Percentiles rank a stretch among this genome's conserved stretches.
These are phyloP conservation scores for Hipparchia sbordonii DNA, from an alignment of 2,888 invertebrate species.

Conservation along the genomic window DNA sequence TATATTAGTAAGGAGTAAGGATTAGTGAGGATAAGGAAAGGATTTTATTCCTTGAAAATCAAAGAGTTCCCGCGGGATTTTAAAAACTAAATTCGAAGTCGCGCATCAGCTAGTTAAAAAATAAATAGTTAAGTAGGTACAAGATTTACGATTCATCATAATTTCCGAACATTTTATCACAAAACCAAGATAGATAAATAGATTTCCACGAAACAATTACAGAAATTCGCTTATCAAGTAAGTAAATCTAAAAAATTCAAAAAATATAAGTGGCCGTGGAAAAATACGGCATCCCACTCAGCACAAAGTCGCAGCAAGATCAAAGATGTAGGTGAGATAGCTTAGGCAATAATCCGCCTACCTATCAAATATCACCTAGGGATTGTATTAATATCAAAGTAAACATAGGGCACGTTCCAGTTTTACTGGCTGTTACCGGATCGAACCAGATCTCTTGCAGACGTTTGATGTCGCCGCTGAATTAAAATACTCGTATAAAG, in stretches of 20 bases:
- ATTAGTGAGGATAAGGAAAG: no score
- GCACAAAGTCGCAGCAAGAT: no score
- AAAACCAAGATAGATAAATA: neutral
- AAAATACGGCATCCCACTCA: no score
- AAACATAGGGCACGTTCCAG: slow-evolving; percentile 17
- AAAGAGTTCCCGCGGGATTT: no score
- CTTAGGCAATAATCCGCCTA: neutral
- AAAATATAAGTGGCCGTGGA: no score
- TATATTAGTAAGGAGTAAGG: no score
- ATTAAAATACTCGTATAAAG: slow-evolving; percentile 20
- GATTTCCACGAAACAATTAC: no score
- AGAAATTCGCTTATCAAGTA: no score
- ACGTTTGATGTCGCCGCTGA: slow-evolving; percentile 32
- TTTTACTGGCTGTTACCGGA: slow-evolving; percentile 21
- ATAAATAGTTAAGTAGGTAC: neutral
- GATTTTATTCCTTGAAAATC: no score
- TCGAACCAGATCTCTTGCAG: slow-evolving; percentile 8
- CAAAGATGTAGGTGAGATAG: neutral
- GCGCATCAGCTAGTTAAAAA: no score
- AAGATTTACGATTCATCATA: neutral
- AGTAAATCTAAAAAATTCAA: no score
- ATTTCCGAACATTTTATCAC: neutral
- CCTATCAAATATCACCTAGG: neutral
- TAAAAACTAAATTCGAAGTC: no score
- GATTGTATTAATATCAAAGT: slow-evolving; percentile 14